Conservation (phyloP, 2,888 invertebrate species). For the Parnassius orleans region DNA sequence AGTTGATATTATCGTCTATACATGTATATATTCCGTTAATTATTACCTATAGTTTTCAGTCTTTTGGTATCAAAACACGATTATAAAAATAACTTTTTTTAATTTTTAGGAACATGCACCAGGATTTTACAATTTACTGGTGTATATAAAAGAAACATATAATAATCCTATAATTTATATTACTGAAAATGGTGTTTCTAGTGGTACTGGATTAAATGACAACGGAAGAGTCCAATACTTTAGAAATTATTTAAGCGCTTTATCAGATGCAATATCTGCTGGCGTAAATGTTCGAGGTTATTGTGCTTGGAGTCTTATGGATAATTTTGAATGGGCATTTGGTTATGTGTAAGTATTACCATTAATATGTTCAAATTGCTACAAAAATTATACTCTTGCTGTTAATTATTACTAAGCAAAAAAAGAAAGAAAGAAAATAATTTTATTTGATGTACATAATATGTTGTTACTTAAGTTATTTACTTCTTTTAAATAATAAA, state of each 20-base stretch:
- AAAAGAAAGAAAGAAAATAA: not conserved
- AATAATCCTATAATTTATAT: conserved; percentile 40
- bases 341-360: conserved; percentile 18
- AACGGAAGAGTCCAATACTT: conserved; percentile 48
- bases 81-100: not conserved
- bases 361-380: too few relatives aligned
- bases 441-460: too few relatives aligned
- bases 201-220: conserved; percentile 55
- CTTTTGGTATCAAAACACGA: too few relatives aligned
- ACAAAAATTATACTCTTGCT: too few relatives aligned
- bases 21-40: too few relatives aligned
- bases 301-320: conserved; percentile 80
- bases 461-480: too few relatives aligned
- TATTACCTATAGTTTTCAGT: too few relatives aligned
- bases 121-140: conserved; percentile 32
- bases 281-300: conserved; percentile 66
- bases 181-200: conserved; percentile 76
- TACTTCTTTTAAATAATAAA: too few relatives aligned
- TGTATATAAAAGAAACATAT: conserved; percentile 30
- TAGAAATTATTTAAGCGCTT: conserved; percentile 50
- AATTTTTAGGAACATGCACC: conserved; percentile 30
- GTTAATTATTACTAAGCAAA: too few relatives aligned
- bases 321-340: conserved; percentile 79
- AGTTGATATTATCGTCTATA: too few relatives aligned
- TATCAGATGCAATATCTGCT: conserved; percentile 53